phyloP scores from a whole-genome alignment of 1,140 invertebrate species.

The Colletes latitarsis region DNA sequence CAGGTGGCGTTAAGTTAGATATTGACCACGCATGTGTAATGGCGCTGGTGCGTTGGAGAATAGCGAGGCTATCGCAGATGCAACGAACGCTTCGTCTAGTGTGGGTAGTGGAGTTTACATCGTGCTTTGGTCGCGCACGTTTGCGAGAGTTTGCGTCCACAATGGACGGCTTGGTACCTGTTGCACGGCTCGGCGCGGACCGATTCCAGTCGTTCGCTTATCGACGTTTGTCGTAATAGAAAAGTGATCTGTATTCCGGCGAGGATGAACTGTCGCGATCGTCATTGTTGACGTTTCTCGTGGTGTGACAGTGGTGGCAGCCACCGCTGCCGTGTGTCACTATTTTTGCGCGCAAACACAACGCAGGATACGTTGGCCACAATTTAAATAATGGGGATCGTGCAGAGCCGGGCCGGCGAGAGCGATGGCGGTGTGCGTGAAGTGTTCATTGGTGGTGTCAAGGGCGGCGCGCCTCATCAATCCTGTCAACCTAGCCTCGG shows the following conservation, averaged over 20 bases:
- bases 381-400: constrained; percentile 72
- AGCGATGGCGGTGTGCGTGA: constrained; percentile 69
- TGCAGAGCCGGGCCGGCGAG: constrained; percentile 73
- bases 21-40: constrained; percentile 24
- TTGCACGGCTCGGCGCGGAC: constrained; percentile 45
- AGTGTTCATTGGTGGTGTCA: constrained; percentile 67
- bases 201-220: not conserved
- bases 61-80: constrained; percentile 32
- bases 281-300: constrained; percentile 52
- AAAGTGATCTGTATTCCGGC: not conserved
- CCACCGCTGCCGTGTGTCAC: constrained; percentile 19
- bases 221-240: constrained; percentile 37
- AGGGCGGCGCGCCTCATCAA: constrained; percentile 69
- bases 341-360: constrained; percentile 7
- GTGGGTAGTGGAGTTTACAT: constrained; percentile 21
- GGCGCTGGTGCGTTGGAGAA: constrained; percentile 12
- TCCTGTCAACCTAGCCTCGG: constrained; percentile 70
- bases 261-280: constrained; percentile 41
- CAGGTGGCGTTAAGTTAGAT: not conserved
- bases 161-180: constrained; percentile 55
- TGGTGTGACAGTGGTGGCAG: constrained; percentile 41
- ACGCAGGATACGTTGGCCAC: not conserved
- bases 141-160: constrained; percentile 23
- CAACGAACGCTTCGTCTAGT: constrained; percentile 37
- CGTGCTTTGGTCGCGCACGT: constrained; percentile 38